Evolutionary conservation across 2,888 invertebrate genomes (phyloP), one percentile per base, ranked within the genome.

Genomic region (Operophtera brumata): DNA sequence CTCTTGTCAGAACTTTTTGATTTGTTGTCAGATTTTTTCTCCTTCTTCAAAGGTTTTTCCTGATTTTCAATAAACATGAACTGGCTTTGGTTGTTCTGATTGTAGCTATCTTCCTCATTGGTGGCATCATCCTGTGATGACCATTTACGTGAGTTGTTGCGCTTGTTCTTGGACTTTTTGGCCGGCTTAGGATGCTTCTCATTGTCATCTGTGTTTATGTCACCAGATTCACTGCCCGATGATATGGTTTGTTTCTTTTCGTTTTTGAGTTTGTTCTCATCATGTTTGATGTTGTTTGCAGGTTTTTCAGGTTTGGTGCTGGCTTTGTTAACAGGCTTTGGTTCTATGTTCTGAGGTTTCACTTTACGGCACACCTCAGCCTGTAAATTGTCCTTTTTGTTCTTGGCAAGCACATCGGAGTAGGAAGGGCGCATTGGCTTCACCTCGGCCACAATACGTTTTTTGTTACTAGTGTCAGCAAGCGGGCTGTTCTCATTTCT

Each of bases 341-440:
- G 74, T 70, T 84, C 92, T 74, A 76, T 69, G 70, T 77, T 91
- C 73, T 80, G 90, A 61, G 71, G 81, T 77, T 77, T 81, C 41
- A 78, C 79, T 67, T 91, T 92, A 49, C 86, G 88, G 42, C 89
- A 79, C 10, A 82, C 72, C 57, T 93, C 92, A 6, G 80, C 59
- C 52, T 74, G 81, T 25, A 80, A 66, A 66, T 89, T 92, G 67
- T 90, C 92, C 61, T 91, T 91, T 32, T 87, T 84, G 59, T 90
- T 90, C 82, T 96, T 96, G 28, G 95, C 94, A 37, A 96, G 77
- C 6, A 96, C 95, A 85, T 96, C 96, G 0, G 96, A 96, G 77
- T 96, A 96, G 10, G 95, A 94, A 45, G 96, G 96, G 48, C 96
- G 92, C 96, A 96, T 96, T 0, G 96, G 96, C 71, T 95, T 95